These are phyloP conservation scores for Patella caerulea DNA, from an alignment of 2,888 invertebrate genomes.

Conservation along the genomic window DNA sequence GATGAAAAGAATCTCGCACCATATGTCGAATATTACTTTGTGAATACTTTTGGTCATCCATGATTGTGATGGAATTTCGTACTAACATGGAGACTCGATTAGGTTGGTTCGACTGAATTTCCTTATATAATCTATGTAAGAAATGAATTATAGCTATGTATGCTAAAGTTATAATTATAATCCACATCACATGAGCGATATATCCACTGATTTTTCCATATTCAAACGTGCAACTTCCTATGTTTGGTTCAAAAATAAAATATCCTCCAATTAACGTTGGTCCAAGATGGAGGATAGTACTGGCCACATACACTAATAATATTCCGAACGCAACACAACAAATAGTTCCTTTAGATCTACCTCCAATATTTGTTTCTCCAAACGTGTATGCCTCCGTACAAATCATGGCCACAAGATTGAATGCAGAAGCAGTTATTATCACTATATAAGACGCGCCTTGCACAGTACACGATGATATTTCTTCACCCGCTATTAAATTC, in stretches of 20 bases:
- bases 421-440: constrained; percentile 69
- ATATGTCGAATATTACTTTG: constrained; percentile 55
- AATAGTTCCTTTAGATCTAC: constrained; percentile 63
- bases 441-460: constrained; percentile 69
- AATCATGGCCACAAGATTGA: constrained; percentile 72
- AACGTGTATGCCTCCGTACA: constrained; percentile 71
- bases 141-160: constrained; percentile 66
- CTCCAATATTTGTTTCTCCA: constrained; percentile 66
- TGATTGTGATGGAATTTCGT: constrained; percentile 64
- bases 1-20: constrained; percentile 63
- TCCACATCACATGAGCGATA: constrained; percentile 71
- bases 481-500: constrained; percentile 61
- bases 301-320: constrained; percentile 69
- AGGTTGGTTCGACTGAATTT: constrained; percentile 67
- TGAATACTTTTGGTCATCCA: constrained; percentile 53
- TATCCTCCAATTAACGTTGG: constrained; percentile 71
- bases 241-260: constrained; percentile 69
- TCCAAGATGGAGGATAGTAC: constrained; percentile 70
- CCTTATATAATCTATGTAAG: constrained; percentile 66
- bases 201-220: constrained; percentile 69
- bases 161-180: constrained; percentile 67
- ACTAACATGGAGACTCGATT: constrained; percentile 66
- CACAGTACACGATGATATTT: constrained; percentile 64
- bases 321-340: constrained; percentile 70
- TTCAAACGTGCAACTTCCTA: constrained; percentile 70